Evolutionary conservation across 2,113 vertebrate species (phyloP).

Genomic region (Craseonycteris thonglongyai): DNA sequence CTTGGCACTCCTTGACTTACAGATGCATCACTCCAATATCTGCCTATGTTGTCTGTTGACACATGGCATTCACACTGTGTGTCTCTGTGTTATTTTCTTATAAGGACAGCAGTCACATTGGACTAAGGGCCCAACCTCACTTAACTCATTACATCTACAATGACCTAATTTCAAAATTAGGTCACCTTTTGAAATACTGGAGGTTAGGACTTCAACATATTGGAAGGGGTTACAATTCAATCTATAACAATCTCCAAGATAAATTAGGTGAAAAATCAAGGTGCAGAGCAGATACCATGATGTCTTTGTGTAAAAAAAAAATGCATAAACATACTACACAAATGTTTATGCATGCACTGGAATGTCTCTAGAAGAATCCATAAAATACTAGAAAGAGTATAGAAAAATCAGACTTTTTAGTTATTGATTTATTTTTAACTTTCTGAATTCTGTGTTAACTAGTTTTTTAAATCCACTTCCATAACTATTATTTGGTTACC

Average conservation of each 20-base stretch:
- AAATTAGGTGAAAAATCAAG: not conserved
- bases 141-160: not conserved
- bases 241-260: not conserved
- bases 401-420: not conserved
- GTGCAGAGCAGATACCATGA: not conserved
- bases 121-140: not conserved
- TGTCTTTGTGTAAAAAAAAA: not conserved
- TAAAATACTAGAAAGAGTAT: not conserved
- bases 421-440: not conserved
- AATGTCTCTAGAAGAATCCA: not conserved
- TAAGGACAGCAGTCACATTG: not conserved
- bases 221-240: not conserved
- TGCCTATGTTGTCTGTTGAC: not conserved
- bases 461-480: not conserved
- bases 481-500: not conserved
- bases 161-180: not conserved
- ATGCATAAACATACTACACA: not conserved
- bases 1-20: not conserved
- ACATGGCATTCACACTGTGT: not conserved
- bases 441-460: not conserved
- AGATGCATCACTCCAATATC: not conserved
- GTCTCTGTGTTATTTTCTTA: not conserved
- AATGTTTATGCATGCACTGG: not conserved
- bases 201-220: not conserved
- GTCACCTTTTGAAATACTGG: not conserved